phyloP scores from a whole-genome alignment of 2,797 vertebrate species.

The Coccyzus lansbergi region DNA sequence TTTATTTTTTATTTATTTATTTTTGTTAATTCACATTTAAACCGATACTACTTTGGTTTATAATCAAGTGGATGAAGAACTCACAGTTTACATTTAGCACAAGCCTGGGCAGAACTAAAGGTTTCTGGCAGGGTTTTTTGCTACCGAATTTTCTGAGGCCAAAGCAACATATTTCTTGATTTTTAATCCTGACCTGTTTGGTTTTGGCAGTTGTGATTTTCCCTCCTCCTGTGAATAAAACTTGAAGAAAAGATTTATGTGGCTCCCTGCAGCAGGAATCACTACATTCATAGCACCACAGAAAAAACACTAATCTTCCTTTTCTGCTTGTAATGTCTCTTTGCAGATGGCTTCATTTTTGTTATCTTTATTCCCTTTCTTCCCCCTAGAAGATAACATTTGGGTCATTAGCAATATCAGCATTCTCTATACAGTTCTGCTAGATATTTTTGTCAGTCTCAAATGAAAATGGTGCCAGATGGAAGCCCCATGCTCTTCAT shows the following conservation, averaged over 20 bases:
- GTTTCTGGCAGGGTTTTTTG: background rate
- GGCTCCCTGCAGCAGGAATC: background rate
- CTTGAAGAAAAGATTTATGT: background rate
- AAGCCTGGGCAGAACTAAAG: background rate
- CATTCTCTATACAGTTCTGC: background rate
- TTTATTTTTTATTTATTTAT: background rate
- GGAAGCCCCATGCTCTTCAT: conserved; percentile 63
- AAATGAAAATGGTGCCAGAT: conserved; percentile 52
- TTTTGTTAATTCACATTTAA: background rate
- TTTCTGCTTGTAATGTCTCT: background rate
- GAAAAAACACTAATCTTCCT: background rate
- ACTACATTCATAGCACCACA: background rate
- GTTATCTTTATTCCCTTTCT: background rate
- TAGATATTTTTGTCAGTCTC: conserved; percentile 38
- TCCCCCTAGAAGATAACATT: background rate
- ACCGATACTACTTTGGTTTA: background rate
- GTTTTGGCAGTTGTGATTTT: background rate
- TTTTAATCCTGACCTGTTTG: conserved; percentile 1
- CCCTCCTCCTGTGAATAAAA: background rate
- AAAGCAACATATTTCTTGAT: background rate
- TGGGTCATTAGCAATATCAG: background rate
- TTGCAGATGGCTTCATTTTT: background rate
- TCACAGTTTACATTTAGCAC: background rate
- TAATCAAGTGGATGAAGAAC: background rate
- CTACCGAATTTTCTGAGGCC: background rate